phyloP scores from a whole-genome alignment of 2,888 invertebrate species.

The Aphodius sticticus region DNA sequence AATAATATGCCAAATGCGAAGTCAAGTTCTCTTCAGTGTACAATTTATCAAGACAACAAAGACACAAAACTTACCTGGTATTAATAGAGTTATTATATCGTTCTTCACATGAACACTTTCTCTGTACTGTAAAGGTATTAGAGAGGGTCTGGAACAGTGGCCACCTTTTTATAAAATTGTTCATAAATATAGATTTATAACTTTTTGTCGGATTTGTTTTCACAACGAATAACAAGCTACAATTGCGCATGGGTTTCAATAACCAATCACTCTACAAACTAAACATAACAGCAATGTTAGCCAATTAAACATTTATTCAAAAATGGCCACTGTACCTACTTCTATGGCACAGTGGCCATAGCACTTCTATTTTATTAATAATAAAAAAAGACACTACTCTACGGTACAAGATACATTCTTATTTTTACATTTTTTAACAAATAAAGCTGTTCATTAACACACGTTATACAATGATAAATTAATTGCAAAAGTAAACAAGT shows the following conservation, averaged over 20 bases:
- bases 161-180: neutral
- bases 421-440: neutral
- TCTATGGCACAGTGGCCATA: neutral
- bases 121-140: no score
- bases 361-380: neutral
- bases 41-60: no score
- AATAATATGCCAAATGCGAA: no score
- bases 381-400: neutral
- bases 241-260: neutral
- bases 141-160: neutral
- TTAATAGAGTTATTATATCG: no score
- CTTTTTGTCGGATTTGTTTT: neutral
- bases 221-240: neutral
- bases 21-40: no score
- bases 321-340: neutral
- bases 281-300: neutral
- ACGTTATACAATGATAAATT: neutral
- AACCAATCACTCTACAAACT: neutral
- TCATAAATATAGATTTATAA: neutral
- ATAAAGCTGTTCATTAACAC: neutral
- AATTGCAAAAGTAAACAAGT: neutral
- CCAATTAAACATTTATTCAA: neutral
- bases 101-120: no score
- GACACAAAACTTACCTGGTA: no score
- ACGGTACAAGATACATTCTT: neutral